Evolutionary conservation across 1,140 invertebrate genomes (phyloP).

Genomic region (Acyrthosiphon pisum): DNA sequence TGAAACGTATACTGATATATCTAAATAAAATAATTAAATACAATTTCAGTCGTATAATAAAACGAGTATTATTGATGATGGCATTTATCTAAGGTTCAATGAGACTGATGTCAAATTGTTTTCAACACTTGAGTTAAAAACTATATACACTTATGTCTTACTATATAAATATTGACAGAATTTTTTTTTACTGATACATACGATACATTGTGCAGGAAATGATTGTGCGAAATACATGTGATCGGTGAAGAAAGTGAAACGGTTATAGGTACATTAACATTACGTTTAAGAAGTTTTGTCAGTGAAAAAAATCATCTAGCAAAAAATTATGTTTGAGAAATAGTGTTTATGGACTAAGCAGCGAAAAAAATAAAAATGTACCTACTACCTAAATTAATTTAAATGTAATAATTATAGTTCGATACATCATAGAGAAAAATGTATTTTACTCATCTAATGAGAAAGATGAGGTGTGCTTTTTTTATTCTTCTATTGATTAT

Average conservation of each 20-base stretch:
- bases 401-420: background rate
- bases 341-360: background rate
- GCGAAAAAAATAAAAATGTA: background rate
- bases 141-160: background rate
- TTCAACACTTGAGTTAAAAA: background rate
- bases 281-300: background rate
- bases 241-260: background rate
- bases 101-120: background rate
- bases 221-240: background rate
- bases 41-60: too few species aligned
- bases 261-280: background rate
- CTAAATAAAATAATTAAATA: too few species aligned
- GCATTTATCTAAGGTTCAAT: too few species aligned
- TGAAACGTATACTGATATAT: too few species aligned
- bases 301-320: background rate
- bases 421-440: background rate
- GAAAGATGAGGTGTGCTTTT: background rate
- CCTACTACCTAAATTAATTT: background rate
- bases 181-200: background rate
- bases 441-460: background rate
- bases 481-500: background rate
- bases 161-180: background rate
- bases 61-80: too few species aligned
- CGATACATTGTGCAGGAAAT: background rate
- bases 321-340: background rate